Conservation (phyloP, 2,888 invertebrate species). For the Macaria notata region DNA sequence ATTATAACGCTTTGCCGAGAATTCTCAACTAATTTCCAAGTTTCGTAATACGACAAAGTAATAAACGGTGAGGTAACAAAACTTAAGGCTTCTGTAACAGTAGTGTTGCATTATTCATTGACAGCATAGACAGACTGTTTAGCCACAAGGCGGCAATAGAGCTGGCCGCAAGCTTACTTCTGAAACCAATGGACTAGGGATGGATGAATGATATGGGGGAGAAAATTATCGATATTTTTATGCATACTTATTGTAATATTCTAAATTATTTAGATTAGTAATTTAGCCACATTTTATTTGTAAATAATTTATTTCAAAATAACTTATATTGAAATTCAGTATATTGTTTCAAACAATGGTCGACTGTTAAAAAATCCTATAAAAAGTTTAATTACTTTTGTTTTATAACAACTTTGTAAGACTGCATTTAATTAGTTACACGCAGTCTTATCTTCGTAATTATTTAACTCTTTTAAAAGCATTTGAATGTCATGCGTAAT, state of each 20-base stretch:
- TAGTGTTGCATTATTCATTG: conserved; percentile 35
- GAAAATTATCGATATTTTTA: no score
- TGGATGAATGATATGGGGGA: conserved; percentile 13
- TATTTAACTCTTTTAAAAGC: neutral
- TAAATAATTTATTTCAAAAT: no score
- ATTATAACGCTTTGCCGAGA: conserved; percentile 2
- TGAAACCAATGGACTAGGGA: conserved; percentile 39
- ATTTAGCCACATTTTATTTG: no score
- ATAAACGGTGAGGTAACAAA: conserved; percentile 20
- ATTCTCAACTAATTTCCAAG: conserved; percentile 13
- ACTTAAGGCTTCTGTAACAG: conserved; percentile 25
- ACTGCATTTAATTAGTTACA: no score
- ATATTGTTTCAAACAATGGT: no score
- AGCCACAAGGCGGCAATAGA: conserved; percentile 36
- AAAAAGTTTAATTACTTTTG: no score
- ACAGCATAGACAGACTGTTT: conserved; percentile 33
- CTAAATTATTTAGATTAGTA: no score
- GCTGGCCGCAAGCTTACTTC: conserved; percentile 38
- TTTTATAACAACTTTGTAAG: no score
- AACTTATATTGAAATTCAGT: no score
- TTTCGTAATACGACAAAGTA: conserved; percentile 18
- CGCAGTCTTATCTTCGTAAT: no score
- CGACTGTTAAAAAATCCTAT: no score
- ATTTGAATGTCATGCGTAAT: neutral
- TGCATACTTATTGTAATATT: no score